Conservation (phyloP, 2,797 vertebrate species). For the Geotrypetes seraphini region DNA sequence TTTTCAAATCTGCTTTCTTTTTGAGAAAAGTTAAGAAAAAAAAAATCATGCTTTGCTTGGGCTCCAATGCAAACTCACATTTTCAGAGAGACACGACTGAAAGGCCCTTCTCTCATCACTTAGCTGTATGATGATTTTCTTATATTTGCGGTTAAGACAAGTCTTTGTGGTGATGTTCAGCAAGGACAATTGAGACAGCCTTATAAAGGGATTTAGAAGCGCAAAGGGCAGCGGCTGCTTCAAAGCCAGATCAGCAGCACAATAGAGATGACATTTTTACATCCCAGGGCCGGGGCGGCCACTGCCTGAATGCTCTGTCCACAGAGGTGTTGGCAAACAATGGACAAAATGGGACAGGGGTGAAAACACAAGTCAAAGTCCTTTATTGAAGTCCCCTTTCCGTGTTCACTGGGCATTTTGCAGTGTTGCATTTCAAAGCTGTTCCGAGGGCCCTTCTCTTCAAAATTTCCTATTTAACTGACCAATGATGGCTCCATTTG, state of each 20-base stretch:
- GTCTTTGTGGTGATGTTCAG: conserved; percentile 28
- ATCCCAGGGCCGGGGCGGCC: conserved; percentile 58
- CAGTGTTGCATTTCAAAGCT: conserved; percentile 52
- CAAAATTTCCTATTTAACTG: conserved; percentile 55
- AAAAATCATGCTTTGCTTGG: too few relatives aligned
- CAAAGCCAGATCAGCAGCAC: conserved; percentile 59
- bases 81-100: too few relatives aligned
- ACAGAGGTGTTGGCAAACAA: conserved; percentile 46
- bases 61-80: too few relatives aligned
- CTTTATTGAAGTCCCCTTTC: conserved; percentile 46
- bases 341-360: conserved; percentile 58
- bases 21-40: too few relatives aligned
- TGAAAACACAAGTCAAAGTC: conserved; percentile 57
- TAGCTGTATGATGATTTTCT: conserved; percentile 36
- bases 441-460: conserved; percentile 72
- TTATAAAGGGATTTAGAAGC: conserved; percentile 71
- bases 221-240: conserved; percentile 67
- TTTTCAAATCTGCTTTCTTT: too few relatives aligned
- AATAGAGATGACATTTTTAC: conserved; percentile 78
- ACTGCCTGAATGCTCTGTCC: conserved; percentile 39
- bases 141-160: too few relatives aligned
- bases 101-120: conserved; percentile 24
- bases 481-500: conserved; percentile 80
- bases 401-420: conserved; percentile 59
- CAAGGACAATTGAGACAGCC: conserved; percentile 52